Percentiles rank a stretch among this genome's conserved stretches.
phyloP scores from a whole-genome alignment of 2,113 vertebrate genomes.

The Pseudonaja textilis region DNA sequence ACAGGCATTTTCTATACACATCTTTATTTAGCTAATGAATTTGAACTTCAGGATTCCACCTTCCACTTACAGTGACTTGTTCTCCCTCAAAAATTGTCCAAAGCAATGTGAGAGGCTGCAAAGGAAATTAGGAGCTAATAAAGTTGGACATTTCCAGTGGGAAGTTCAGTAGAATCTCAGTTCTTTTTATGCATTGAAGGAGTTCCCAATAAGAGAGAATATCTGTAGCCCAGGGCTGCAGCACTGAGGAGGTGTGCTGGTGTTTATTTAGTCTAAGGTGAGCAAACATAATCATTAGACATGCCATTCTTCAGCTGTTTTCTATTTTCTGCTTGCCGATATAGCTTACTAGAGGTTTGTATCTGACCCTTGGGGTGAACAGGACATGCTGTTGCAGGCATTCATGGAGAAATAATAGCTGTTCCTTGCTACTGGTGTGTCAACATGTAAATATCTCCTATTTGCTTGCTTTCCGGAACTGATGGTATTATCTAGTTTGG shows the following conservation, averaged over 20 bases:
- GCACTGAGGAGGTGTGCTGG: not conserved
- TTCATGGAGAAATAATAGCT: not conserved
- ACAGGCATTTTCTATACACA: not conserved
- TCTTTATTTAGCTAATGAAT: not conserved
- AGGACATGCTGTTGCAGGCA: not conserved
- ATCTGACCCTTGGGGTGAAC: not conserved
- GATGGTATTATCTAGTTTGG: not conserved
- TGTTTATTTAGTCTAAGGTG: not conserved
- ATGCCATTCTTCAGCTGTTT: not conserved
- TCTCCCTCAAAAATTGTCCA: not conserved
- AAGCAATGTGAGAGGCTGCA: not conserved
- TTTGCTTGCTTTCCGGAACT: not conserved
- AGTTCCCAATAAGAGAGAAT: not conserved
- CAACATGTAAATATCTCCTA: not conserved
- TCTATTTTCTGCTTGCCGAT: not conserved
- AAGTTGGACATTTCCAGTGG: not conserved
- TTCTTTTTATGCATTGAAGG: not conserved
- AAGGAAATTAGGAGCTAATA: not conserved
- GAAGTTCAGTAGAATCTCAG: not conserved
- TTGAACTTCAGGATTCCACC: not conserved
- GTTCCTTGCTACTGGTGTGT: not conserved
- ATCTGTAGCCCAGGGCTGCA: not conserved
- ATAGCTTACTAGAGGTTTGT: not conserved
- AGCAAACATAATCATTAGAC: not conserved
- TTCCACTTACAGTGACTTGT: not conserved